A percentile compares a stretch with the other conserved stretches of the same genome.
phyloP scores from a whole-genome alignment of 2,113 vertebrate genomes.

The Empidonax traillii region DNA sequence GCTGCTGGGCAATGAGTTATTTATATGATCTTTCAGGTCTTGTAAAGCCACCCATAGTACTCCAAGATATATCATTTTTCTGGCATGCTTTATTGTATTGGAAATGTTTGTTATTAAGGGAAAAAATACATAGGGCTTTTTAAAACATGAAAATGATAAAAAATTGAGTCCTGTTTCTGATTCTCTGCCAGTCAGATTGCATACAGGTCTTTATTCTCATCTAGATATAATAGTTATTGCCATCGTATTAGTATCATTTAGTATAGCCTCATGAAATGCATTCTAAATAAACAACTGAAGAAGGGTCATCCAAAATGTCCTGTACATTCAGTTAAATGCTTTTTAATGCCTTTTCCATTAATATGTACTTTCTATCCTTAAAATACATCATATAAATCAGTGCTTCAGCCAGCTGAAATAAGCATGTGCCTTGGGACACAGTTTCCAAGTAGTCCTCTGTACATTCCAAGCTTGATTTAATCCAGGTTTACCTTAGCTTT shows the following conservation, averaged over 20 bases:
- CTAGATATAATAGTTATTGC: neutral
- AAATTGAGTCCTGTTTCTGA: neutral
- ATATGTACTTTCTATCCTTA: conserved; percentile 6
- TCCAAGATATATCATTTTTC: neutral
- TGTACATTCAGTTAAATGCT: neutral
- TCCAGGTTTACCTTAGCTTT: conserved; percentile 31
- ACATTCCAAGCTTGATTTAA: conserved; percentile 48
- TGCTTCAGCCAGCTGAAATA: conserved; percentile 6
- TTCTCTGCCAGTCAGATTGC: neutral
- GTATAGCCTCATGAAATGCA: neutral
- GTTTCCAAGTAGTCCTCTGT: neutral
- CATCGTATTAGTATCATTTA: neutral
- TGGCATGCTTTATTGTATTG: neutral
- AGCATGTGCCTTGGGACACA: neutral
- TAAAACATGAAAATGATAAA: neutral
- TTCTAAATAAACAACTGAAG: neutral
- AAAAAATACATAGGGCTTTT: neutral
- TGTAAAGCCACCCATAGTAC: neutral
- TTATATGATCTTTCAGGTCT: neutral
- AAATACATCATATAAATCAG: neutral
- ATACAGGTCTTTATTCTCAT: neutral
- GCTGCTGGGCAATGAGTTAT: neutral
- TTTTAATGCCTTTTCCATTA: conserved; percentile 4
- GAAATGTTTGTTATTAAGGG: neutral
- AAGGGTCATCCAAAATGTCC: neutral